Conservation (phyloP, 2,113 vertebrate genomes). For the Limnothrissa miodon region DNA sequence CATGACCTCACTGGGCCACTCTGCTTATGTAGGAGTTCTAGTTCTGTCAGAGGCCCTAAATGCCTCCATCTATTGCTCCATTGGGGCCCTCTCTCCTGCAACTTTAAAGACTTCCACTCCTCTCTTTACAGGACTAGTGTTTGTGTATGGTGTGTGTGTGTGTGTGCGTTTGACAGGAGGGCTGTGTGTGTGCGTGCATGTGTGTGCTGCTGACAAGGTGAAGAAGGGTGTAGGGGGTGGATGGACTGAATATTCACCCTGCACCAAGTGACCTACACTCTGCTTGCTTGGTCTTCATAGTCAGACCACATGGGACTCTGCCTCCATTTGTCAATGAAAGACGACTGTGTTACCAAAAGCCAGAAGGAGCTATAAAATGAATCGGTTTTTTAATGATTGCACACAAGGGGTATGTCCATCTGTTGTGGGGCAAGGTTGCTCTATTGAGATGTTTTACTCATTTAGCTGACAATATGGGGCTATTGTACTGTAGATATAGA, state of each 20-base stretch:
- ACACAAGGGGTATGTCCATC: neutral
- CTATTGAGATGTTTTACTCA: neutral
- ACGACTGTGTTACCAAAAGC: neutral
- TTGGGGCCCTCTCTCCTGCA: conserved; percentile 31
- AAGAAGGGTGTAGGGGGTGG: neutral
- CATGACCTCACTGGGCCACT: conserved; percentile 51
- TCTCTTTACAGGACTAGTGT: conserved; percentile 38
- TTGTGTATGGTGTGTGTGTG: neutral
- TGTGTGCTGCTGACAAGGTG: neutral
- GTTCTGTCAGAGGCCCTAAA: conserved; percentile 43
- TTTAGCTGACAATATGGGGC: neutral
- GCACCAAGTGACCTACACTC: neutral
- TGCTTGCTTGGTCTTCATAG: neutral
- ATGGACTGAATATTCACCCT: neutral
- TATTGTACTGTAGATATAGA: neutral
- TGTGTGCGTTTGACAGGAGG: neutral
- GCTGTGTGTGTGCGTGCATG: neutral
- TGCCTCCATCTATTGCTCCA: conserved; percentile 33
- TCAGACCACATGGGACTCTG: neutral
- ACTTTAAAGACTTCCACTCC: conserved; percentile 45
- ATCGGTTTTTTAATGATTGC: neutral
- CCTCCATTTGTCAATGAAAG: neutral
- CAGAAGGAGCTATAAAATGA: neutral
- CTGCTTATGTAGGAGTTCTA: conserved; percentile 40
- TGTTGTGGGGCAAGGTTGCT: neutral